phyloP scores from a whole-genome alignment of 2,888 invertebrate genomes.

The Hesperia comma region DNA sequence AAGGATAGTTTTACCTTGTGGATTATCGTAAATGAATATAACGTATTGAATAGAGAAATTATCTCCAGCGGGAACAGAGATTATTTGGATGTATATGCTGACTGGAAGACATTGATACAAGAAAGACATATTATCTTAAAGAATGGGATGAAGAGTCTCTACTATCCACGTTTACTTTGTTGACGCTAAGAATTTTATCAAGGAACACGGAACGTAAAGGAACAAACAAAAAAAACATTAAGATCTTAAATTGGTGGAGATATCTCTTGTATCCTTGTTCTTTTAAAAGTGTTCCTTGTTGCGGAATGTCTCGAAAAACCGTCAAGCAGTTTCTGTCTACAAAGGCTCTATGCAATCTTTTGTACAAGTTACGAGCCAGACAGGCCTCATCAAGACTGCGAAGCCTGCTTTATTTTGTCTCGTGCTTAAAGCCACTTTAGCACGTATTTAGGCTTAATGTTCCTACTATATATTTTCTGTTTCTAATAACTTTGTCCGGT shows the following conservation, averaged over 20 bases:
- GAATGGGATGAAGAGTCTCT: neutral
- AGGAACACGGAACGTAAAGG: neutral
- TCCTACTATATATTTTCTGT: neutral
- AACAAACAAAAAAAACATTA: conserved; percentile 3
- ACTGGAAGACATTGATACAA: no score
- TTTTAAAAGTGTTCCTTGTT: conserved; percentile 19
- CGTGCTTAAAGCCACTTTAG: conserved; percentile 28
- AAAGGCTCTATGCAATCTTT: conserved; percentile 29
- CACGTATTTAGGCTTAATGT: conserved; percentile 28
- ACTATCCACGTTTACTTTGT: neutral
- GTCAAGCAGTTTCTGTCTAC: conserved; percentile 14
- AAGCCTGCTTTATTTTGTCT: conserved; percentile 33
- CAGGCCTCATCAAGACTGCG: conserved; percentile 27
- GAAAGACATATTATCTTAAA: neutral
- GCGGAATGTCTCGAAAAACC: conserved; percentile 26
- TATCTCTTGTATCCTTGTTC: conserved; percentile 10
- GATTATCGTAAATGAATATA: no score
- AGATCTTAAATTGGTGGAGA: conserved; percentile 8
- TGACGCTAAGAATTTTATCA: neutral
- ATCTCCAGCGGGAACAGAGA: no score
- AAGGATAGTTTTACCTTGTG: no score
- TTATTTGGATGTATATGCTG: no score
- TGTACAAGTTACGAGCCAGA: conserved; percentile 31
- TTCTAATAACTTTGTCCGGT: neutral
- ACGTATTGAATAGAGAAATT: no score